These are phyloP conservation scores for Drosophila atripex DNA, from an alignment of 2,888 invertebrate species.

Conservation along the genomic window DNA sequence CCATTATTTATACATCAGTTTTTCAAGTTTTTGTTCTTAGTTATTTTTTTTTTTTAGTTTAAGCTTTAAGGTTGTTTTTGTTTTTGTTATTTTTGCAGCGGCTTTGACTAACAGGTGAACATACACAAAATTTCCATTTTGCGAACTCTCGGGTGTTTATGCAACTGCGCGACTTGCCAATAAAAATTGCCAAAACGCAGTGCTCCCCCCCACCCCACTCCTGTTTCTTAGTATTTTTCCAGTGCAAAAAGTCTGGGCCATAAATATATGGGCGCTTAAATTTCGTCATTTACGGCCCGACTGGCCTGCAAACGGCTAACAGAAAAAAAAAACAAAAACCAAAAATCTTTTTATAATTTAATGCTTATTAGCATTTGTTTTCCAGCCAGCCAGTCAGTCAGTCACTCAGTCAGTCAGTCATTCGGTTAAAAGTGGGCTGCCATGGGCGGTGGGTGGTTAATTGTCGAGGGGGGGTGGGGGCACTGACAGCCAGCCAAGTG, in stretches of 20 bases:
- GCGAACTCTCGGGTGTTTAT: slow-evolving; percentile 53
- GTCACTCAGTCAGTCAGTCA: background rate
- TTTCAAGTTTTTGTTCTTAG: slow-evolving; percentile 26
- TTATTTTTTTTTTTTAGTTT: slow-evolving; percentile 6
- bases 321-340: background rate
- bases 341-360: slow-evolving; percentile 75
- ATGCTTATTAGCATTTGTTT: slow-evolving; percentile 74
- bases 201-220: background rate
- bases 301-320: slow-evolving; percentile 53
- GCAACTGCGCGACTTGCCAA: slow-evolving; percentile 75
- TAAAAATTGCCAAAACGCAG: slow-evolving; percentile 60
- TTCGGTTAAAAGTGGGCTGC: slow-evolving; percentile 1
- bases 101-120: slow-evolving; percentile 38
- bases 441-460: slow-evolving; percentile 1
- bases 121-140: slow-evolving; percentile 53
- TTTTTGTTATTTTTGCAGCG: slow-evolving; percentile 20
- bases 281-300: slow-evolving; percentile 74
- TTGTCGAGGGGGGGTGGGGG: background rate
- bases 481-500: slow-evolving; percentile 6
- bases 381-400: slow-evolving; percentile 22
- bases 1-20: slow-evolving; percentile 25
- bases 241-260: slow-evolving; percentile 79
- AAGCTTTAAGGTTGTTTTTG: slow-evolving; percentile 12
- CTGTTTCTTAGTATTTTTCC: slow-evolving; percentile 58
- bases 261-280: slow-evolving; percentile 76